These are phyloP conservation scores for Chalcis sispes DNA, from an alignment of 2,888 invertebrate genomes.

Conservation along the genomic window DNA sequence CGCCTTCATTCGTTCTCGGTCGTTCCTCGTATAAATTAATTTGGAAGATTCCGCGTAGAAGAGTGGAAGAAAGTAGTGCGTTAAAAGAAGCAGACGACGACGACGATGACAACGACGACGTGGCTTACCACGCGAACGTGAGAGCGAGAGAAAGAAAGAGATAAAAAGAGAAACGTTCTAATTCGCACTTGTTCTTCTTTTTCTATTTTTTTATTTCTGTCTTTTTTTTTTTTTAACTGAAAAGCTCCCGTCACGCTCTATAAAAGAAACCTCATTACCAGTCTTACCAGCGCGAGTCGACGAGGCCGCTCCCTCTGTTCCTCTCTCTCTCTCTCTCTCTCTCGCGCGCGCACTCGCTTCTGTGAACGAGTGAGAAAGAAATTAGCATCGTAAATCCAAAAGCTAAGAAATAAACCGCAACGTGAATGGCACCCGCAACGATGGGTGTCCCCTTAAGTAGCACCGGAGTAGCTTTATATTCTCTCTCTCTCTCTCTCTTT, in stretches of 20 bases:
- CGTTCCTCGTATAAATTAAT: constrained; percentile 45
- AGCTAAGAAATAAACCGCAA: constrained; percentile 54
- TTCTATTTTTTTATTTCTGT: no score
- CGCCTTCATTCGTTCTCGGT: background rate
- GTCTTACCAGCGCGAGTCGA: constrained; percentile 3
- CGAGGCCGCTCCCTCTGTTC: background rate
- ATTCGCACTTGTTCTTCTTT: constrained; percentile 51
- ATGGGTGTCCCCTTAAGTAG: constrained; percentile 46
- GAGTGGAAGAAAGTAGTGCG: background rate
- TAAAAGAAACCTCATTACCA: constrained; percentile 55
- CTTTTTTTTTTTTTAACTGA: background rate
- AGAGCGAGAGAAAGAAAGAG: background rate
- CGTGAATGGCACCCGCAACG: constrained; percentile 44
- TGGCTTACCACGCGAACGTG: background rate
- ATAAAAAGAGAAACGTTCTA: constrained; percentile 17
- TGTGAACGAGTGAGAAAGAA: no score
- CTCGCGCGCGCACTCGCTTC: no score
- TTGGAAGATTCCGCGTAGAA: constrained; percentile 22
- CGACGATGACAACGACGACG: background rate
- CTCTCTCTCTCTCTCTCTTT: no score
- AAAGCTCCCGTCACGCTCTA: constrained; percentile 50
- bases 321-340: background rate
- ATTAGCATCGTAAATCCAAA: constrained; percentile 56
- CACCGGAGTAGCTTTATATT: constrained; percentile 27
- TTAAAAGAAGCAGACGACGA: background rate